phyloP scores from a whole-genome alignment of 2,888 invertebrate species.

The Chymomyza caudatula region DNA sequence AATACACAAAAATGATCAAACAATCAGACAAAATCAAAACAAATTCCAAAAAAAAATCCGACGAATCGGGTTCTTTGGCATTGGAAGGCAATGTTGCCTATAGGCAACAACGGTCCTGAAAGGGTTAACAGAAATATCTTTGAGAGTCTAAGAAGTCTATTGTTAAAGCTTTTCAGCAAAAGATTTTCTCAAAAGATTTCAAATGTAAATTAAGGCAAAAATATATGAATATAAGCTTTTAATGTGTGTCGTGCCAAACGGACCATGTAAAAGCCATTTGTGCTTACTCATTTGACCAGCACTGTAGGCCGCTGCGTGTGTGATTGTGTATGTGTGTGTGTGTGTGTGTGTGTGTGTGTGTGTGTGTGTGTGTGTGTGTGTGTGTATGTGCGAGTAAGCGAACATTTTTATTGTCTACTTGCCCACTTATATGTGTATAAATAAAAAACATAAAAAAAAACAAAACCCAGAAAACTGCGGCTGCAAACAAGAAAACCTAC shows the following conservation, averaged over 20 bases:
- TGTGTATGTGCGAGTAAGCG: too few relatives aligned
- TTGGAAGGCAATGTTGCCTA: too few relatives aligned
- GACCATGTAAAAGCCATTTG: not conserved
- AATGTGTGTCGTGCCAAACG: not conserved
- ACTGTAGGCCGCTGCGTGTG: not conserved
- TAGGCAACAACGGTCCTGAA: too few relatives aligned
- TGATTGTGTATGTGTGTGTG: constrained; percentile 11
- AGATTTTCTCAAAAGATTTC: too few relatives aligned
- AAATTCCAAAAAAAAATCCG: too few relatives aligned
- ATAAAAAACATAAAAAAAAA: not conserved
- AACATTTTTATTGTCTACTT: constrained; percentile 47
- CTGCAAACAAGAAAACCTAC: constrained; percentile 54
- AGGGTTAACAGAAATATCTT: too few relatives aligned
- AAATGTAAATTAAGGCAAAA: too few relatives aligned
- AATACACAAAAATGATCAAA: too few relatives aligned
- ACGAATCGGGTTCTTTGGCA: too few relatives aligned
- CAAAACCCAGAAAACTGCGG: constrained; percentile 26
- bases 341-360: constrained; percentile 1
- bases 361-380: constrained; percentile 6
- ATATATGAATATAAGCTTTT: not conserved
- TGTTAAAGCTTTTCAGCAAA: too few relatives aligned
- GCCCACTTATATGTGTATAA: constrained; percentile 10
- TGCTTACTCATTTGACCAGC: not conserved
- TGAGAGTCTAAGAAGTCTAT: too few relatives aligned
- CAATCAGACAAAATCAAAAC: too few relatives aligned